Conservation (phyloP, 2,888 invertebrate genomes). For the Galerucella nymphaeae region DNA sequence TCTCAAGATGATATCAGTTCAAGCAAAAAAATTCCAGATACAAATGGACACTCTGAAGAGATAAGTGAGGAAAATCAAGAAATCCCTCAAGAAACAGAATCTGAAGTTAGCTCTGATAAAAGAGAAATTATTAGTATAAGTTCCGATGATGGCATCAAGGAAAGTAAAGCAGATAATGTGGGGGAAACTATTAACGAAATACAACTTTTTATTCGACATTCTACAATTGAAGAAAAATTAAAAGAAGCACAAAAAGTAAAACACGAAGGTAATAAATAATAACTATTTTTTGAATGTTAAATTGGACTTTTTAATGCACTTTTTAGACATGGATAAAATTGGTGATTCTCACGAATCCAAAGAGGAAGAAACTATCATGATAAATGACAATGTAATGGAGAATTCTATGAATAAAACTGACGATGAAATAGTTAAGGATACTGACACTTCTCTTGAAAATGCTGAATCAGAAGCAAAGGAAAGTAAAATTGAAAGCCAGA, state of each 20-base stretch:
- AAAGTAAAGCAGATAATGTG: slow-evolving; percentile 3
- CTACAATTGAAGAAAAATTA: not conserved
- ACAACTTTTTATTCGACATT: not conserved
- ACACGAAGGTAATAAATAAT: not conserved
- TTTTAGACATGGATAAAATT: not conserved
- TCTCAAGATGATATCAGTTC: not conserved
- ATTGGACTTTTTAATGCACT: not conserved
- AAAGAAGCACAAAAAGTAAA: not conserved
- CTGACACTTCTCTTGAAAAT: not conserved
- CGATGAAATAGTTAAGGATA: not conserved
- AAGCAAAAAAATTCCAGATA: not conserved
- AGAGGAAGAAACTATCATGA: not conserved
- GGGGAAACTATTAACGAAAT: slow-evolving; percentile 3
- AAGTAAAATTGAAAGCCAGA: not conserved
- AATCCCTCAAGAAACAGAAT: not conserved
- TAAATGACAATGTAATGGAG: not conserved
- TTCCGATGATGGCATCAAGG: not conserved
- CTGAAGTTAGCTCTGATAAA: not conserved
- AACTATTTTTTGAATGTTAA: not conserved
- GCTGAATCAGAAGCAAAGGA: not conserved
- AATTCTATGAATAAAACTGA: not conserved
- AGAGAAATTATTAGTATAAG: not conserved
- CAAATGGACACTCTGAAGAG: not conserved
- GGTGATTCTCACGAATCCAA: not conserved
- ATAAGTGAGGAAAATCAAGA: not conserved